Percentiles rank a stretch among this genome's conserved stretches.
Conservation (phyloP, 1,140 invertebrate species). For the Oedothorax gibbosus region DNA sequence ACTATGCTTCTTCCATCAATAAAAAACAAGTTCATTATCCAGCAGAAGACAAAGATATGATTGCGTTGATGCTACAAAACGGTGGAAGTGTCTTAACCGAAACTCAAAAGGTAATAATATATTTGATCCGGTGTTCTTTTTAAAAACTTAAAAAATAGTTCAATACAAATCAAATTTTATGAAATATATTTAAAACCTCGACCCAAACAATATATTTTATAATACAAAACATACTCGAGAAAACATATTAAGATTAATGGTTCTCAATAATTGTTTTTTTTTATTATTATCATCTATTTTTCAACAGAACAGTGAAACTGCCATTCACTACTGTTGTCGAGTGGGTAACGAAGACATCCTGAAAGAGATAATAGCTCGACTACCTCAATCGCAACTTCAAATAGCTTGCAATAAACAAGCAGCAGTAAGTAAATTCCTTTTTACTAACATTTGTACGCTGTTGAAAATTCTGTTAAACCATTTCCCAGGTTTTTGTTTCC, state of each 20-base stretch:
- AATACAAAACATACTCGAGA: too few species aligned
- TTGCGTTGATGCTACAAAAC: slow-evolving; percentile 86
- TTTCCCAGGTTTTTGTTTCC: too few species aligned
- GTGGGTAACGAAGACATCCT: slow-evolving; percentile 97
- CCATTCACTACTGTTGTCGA: slow-evolving; percentile 93
- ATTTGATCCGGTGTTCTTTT: too few species aligned
- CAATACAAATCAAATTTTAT: neutral
- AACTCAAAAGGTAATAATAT: slow-evolving; percentile 70
- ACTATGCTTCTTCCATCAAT: slow-evolving; percentile 76
- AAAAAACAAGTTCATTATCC: slow-evolving; percentile 71
- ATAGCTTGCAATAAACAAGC: slow-evolving; percentile 94
- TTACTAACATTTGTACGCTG: too few species aligned
- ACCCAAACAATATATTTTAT: too few species aligned
- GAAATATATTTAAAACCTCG: neutral
- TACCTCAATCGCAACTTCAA: slow-evolving; percentile 87
- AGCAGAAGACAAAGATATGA: slow-evolving; percentile 90
- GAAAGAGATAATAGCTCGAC: slow-evolving; percentile 90
- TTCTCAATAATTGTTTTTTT: slow-evolving; percentile 69
- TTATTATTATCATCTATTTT: too few species aligned
- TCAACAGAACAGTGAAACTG: slow-evolving; percentile 85
- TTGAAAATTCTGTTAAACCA: too few species aligned
- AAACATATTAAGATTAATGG: too few species aligned
- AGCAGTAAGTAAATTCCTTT: slow-evolving; percentile 67
- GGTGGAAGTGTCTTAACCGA: slow-evolving; percentile 88
- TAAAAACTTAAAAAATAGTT: too few species aligned